Conservation (phyloP, 2,113 vertebrate genomes). For the Aspiorhynchus laticeps region DNA sequence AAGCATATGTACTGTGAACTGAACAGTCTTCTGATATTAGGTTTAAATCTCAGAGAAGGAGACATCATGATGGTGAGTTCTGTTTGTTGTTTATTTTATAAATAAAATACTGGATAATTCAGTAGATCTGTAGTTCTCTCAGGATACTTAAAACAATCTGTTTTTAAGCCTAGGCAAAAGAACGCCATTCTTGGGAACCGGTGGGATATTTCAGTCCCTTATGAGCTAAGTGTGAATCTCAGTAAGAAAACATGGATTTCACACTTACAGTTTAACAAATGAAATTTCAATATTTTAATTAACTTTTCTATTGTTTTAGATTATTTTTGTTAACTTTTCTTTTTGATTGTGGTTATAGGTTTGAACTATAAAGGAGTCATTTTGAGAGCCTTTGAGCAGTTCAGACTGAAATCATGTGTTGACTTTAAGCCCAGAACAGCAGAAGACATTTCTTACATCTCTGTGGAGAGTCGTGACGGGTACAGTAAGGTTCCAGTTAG, state of each 20-base stretch:
- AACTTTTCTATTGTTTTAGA: too few species aligned
- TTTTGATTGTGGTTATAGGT: neutral
- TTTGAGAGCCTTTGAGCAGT: neutral
- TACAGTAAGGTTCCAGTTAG: conserved; percentile 56
- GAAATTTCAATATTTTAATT: too few species aligned
- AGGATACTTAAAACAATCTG: neutral
- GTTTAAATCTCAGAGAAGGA: conserved; percentile 15
- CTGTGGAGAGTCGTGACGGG: conserved; percentile 75
- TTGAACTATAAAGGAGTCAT: neutral
- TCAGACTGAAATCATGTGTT: conserved; percentile 68
- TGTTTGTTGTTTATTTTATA: neutral
- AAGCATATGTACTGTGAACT: neutral
- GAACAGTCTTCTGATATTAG: neutral
- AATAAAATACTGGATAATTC: neutral
- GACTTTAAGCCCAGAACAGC: conserved; percentile 83
- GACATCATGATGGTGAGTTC: conserved; percentile 30
- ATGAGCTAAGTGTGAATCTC: neutral
- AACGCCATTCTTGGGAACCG: neutral
- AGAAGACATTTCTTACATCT: conserved; percentile 59
- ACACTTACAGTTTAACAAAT: neutral
- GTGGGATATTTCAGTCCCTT: neutral
- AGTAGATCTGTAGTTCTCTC: neutral
- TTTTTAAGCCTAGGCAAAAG: neutral
- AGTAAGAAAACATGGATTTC: neutral
- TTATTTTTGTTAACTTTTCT: neutral